phyloP scores from a whole-genome alignment of 2,797 vertebrate genomes.

The Acestrorhynchus altus region DNA sequence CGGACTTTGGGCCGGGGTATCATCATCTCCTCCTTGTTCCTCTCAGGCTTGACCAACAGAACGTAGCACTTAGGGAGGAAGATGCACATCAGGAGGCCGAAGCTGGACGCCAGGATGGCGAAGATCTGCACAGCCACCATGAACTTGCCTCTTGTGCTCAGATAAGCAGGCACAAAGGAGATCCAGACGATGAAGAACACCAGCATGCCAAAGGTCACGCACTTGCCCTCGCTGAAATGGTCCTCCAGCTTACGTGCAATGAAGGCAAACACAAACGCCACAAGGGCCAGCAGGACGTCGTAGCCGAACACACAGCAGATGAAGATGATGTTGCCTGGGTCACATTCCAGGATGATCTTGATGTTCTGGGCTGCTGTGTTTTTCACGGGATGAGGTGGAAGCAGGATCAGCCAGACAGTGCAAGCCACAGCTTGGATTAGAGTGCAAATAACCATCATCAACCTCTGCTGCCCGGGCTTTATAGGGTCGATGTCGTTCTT shows the following conservation, averaged over 20 bases:
- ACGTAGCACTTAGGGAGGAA: constrained; percentile 90
- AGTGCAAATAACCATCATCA: constrained; percentile 73
- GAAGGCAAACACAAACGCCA: constrained; percentile 83
- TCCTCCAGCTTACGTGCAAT: constrained; percentile 82
- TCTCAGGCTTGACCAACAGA: constrained; percentile 83
- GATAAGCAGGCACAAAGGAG: constrained; percentile 87
- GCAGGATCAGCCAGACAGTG: constrained; percentile 79
- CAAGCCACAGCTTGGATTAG: constrained; percentile 77
- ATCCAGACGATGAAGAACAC: constrained; percentile 91
- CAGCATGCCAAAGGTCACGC: constrained; percentile 86
- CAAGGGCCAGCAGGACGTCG: constrained; percentile 81
- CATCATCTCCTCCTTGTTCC: constrained; percentile 83
- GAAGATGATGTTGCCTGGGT: constrained; percentile 83
- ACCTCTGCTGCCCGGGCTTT: constrained; percentile 75
- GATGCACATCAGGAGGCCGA: constrained; percentile 84
- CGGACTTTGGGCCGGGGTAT: constrained; percentile 68
- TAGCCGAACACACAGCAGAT: constrained; percentile 85
- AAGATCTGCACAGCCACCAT: constrained; percentile 91
- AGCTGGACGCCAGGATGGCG: constrained; percentile 87
- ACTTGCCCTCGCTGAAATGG: constrained; percentile 86
- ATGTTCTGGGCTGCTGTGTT: constrained; percentile 85
- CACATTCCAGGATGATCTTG: constrained; percentile 88
- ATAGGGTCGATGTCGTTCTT: constrained; percentile 70
- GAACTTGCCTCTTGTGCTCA: constrained; percentile 89
- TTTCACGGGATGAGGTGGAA: constrained; percentile 80